Base-by-base conservation (phyloP, 2,797 vertebrate species). In the Cynodonichthys magdalenae region DNA sequence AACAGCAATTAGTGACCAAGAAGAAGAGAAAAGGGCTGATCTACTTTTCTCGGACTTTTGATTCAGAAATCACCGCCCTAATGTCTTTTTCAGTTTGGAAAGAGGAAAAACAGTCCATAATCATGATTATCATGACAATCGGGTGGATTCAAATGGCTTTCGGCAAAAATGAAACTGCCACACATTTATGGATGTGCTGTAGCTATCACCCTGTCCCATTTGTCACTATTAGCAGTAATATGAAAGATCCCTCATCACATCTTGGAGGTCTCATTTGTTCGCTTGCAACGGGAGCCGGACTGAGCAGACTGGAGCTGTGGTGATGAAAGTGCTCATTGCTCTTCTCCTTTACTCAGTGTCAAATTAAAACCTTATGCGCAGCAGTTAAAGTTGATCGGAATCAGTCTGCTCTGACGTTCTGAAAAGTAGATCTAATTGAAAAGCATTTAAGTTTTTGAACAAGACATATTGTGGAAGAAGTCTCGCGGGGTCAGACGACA, bases 1-100 rank as follows among this genome's bases (percentile, higher is more conserved):
- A 61, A 89, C 81, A 58, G 86, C 90, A 95, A 94, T 93, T 92
- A 95, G 75, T 90, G 80, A 80, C 75, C 72, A 74, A 59, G 64
- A 71, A 87, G 79, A 88, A 85, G 48, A 53, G 11, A 46, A 53
- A 49, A 55, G 51, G 29, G 44, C 46, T 34, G 41, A 53, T 59
- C 73, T 44, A 56, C n/a, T 55, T 73, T 56, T 54, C 58, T 59
- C 58, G 67, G 51, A 49, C 46, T 81, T 77, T 51, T 55, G 48
- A 71, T 86, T 77, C 65, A 69, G 71, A 88, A 86, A 87, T 89
- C 76, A 79, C 48, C 72, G 56, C 6, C 12, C 34, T 44, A 27
- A n/a, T 24, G 18, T 14, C 81, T 60, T 78, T 81, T 82, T 83
- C 77, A 67, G 58, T 68, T 79, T 8, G 36, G 39, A 49, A 69